Base-by-base conservation (phyloP, 2,113 vertebrate genomes). In the Siniperca chuatsi region DNA sequence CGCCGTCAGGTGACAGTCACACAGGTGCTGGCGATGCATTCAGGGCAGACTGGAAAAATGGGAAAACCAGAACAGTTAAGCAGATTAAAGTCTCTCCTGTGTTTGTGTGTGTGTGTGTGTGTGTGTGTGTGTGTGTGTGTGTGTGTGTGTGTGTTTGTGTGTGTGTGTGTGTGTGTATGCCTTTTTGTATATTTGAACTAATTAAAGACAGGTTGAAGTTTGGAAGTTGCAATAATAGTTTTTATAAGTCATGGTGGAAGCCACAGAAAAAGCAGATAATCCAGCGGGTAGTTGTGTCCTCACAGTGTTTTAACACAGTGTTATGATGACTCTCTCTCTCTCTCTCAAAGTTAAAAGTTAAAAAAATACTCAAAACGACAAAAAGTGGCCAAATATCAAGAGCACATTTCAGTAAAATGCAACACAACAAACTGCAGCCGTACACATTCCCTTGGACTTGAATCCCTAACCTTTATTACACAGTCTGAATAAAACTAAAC, bases 1-100 rank as follows among this genome's bases (percentile, higher is more conserved):
- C 3, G 2, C 8, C 1, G 88, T 94, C 93, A 93, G 91, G 91
- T 93, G 93, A 94, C 92, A 52, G 92, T 91, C 92, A 92, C 87
- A 76, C 87, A 93, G 90, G 92, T 94, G 86, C 11, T 37, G 23
- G 25, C 71, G 90, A 12, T 79, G 88, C 87, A 1, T 92, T 93
- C 89, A 92, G 16, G 73, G 55, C 12, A 0, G 0, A 0, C 33
- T 20, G 67, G 80, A 23, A 82, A 54, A 37, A 37, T 37, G 35
- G 35, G 29, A 13, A 25, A 25, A 23, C 4, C 0, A 1, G 1
- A 21, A 16, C 11, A 44, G 46, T 4, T 54, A 1, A 68, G 0
- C 50, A 54, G 20, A 52, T 35, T 25, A 33, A 70, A 70, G 37
- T 23, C 21, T 60, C 1, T 40, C 20, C 0, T 29, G 29, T 29